phyloP scores from a whole-genome alignment of 2,113 vertebrate genomes.

The Lampris megalopsis region DNA sequence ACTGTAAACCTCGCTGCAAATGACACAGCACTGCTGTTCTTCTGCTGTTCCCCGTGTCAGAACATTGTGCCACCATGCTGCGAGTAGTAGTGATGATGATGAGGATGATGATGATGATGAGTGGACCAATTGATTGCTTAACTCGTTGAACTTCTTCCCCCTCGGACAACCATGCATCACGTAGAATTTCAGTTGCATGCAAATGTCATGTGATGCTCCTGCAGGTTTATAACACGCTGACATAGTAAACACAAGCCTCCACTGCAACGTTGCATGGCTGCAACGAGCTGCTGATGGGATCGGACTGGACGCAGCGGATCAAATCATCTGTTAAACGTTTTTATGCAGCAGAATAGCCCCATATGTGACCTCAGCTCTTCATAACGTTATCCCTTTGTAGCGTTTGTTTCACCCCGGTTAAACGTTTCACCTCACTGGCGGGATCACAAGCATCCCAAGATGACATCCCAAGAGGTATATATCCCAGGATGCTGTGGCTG shows the following conservation, averaged over 20 bases:
- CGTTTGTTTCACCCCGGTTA: no score
- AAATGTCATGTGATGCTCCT: background rate
- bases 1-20: conserved; percentile 1
- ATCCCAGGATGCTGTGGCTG: no score
- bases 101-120: conserved; percentile 20
- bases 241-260: background rate
- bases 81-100: conserved; percentile 11
- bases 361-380: no score
- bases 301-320: background rate
- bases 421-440: no score
- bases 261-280: background rate
- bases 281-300: background rate
- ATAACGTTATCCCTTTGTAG: no score
- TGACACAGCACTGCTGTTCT: conserved; percentile 11
- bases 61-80: conserved; percentile 39
- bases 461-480: no score
- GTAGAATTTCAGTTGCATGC: background rate
- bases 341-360: background rate
- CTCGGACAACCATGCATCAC: conserved; percentile 39
- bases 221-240: background rate
- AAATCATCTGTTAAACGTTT: conserved; percentile 33
- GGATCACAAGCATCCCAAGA: no score
- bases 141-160: conserved; percentile 18
- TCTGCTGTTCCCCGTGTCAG: conserved; percentile 50
- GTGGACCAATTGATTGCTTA: conserved; percentile 36